phyloP scores from a whole-genome alignment of 1,140 invertebrate genomes.

The Plodia interpunctella region DNA sequence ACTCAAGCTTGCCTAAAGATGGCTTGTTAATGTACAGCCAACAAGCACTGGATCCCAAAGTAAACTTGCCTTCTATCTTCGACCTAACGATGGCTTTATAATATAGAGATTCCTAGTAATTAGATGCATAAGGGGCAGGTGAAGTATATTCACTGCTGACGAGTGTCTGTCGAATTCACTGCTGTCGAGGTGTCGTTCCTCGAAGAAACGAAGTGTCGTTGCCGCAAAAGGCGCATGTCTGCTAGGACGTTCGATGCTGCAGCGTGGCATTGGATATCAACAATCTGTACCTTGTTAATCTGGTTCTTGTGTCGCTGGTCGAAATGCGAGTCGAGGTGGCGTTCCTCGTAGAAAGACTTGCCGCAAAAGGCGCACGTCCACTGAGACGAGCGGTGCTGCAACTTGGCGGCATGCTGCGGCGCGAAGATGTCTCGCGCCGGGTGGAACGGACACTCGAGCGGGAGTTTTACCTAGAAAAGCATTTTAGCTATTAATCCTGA shows the following conservation, averaged over 20 bases:
- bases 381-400: constrained; percentile 88
- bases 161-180: too few relatives aligned
- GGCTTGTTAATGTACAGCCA: too few relatives aligned
- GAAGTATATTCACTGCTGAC: too few relatives aligned
- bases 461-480: constrained; percentile 79
- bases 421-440: constrained; percentile 90
- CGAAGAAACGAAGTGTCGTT: constrained; percentile 95
- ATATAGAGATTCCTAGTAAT: too few relatives aligned
- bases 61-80: too few relatives aligned
- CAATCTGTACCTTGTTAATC: constrained; percentile 86
- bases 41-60: too few relatives aligned
- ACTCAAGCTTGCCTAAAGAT: too few relatives aligned
- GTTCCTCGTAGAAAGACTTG: constrained; percentile 93
- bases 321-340: constrained; percentile 92
- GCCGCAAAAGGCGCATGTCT: constrained; percentile 94
- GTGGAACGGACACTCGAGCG: constrained; percentile 93
- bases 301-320: constrained; percentile 91
- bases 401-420: constrained; percentile 88
- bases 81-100: too few relatives aligned
- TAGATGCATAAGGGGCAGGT: too few relatives aligned
- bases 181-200: constrained; percentile 91
- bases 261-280: constrained; percentile 78
- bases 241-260: constrained; percentile 89
- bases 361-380: constrained; percentile 96
- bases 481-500: too few relatives aligned